These are phyloP conservation scores for Stictonetta naevosa DNA, from an alignment of 2,113 vertebrate genomes.

Conservation along the genomic window DNA sequence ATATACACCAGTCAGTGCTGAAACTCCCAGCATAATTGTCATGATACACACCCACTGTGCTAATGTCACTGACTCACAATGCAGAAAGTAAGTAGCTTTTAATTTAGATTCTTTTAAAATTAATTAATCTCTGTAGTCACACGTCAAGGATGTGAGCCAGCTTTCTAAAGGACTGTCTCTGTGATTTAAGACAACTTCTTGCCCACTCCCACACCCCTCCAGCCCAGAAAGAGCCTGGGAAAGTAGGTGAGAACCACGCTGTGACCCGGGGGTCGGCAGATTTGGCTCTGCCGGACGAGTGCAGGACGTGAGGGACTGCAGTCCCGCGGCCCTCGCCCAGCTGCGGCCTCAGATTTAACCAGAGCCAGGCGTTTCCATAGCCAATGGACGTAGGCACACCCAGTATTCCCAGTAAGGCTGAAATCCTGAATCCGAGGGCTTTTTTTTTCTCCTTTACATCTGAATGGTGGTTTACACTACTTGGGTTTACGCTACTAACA, in stretches of 20 bases:
- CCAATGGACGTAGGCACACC: accelerated
- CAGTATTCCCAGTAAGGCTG: not conserved
- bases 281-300: not conserved
- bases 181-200: not conserved
- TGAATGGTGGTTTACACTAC: not conserved
- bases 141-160: not conserved
- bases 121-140: not conserved
- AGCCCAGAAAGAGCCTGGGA: not conserved
- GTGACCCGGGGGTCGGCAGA: accelerated
- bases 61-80: not conserved
- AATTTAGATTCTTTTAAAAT: not conserved
- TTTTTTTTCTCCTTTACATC: not conserved
- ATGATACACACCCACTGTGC: not conserved
- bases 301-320: accelerated
- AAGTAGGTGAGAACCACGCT: not conserved
- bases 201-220: not conserved
- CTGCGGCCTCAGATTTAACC: not conserved
- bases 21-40: not conserved
- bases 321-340: not conserved
- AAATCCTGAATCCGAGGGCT: not conserved
- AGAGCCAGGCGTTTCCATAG: not conserved
- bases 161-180: not conserved
- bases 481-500: not conserved
- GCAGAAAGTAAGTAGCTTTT: not conserved
- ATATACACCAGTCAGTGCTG: not conserved